Percentiles rank a stretch among this genome's conserved stretches.
Conservation (phyloP, 2,888 invertebrate genomes). For the Phalangium opilio region DNA sequence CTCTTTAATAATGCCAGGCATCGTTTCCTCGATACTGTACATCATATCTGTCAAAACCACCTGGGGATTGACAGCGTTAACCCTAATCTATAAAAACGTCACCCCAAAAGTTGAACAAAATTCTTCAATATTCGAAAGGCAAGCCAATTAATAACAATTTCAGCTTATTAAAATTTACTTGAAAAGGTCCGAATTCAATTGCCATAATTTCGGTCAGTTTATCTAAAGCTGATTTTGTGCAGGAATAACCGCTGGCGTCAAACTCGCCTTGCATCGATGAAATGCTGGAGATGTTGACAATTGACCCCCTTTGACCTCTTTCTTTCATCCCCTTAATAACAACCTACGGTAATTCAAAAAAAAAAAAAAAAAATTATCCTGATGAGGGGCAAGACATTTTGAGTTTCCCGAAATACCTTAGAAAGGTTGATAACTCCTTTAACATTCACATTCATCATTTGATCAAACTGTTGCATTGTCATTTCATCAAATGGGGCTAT, state of each 20-base stretch:
- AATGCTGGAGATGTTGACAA: conserved; percentile 83
- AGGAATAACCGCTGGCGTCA: conserved; percentile 65
- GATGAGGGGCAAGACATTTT: too few species aligned
- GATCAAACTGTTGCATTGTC: conserved; percentile 51
- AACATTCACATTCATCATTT: conserved; percentile 15
- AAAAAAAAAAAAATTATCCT: too few species aligned
- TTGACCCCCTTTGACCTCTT: conserved; percentile 52
- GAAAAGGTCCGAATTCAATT: conserved; percentile 60
- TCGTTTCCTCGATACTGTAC: too few species aligned
- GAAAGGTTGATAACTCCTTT: conserved; percentile 59
- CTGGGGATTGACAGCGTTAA: conserved; percentile 82
- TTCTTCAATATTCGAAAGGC: not conserved
- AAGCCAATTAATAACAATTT: too few species aligned
- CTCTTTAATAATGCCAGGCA: too few species aligned
- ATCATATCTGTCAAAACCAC: conserved; percentile 78
- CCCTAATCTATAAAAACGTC: conserved; percentile 45
- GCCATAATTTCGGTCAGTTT: conserved; percentile 67
- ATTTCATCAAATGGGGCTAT: conserved; percentile 54
- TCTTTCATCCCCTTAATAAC: conserved; percentile 56
- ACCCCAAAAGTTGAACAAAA: conserved; percentile 1
- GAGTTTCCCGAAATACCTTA: too few species aligned
- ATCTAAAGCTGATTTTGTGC: conserved; percentile 78
- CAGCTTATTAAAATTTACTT: too few species aligned
- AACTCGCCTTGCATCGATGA: conserved; percentile 47
- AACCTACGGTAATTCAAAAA: too few species aligned